Evolutionary conservation across 2,797 vertebrate species (phyloP), one percentile per base, ranked within the genome.

Genomic region (Sebastes hopkinsi): DNA sequence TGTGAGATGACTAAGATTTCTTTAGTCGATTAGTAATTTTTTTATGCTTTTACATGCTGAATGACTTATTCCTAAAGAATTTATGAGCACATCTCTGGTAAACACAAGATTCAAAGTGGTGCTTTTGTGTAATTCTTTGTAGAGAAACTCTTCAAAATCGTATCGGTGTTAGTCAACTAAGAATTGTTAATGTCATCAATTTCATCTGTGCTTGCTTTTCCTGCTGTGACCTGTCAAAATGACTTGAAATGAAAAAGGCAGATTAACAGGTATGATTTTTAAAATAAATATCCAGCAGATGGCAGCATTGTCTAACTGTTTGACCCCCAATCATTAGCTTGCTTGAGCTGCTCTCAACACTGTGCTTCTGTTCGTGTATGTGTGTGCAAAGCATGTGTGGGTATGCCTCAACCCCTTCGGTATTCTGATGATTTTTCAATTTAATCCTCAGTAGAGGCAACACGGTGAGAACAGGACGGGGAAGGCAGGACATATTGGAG

Each of bases 231-330:
- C 2, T 42, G 16, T n/a, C 23, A 55, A 27, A 52, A 65, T n/a
- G 6, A 38, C 10, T 11, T 50, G 30, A 46, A 46, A 46, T 38
- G 10, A 30, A 29, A 58, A 60, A 29, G 10, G 1, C 10, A 8
- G 2, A n/a, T 38, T 22, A n/a, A 34, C 1, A 20, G 3, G 1
- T 30, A 4, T 68, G 2, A 36, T 6, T 18, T 69, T 73, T 10
- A 11, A 55, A 55, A 18, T 8, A 3, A 2, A 10, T 18, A 1
- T 82, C 72, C 88, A 84, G 67, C 60, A 90, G 89, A 80, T 83
- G 87, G 83, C 72, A 83, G 54, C 67, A 84, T 83, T 74, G 68
- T 64, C 29, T 4, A 42, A 83, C 16, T 23, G 23, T 82, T 72
- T 59, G 22, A 1, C 23, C 2, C 18, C 2, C 32, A 25, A 8